Evolutionary conservation across 2,113 vertebrate genomes (phyloP), one percentile per base, ranked within the genome.

Genomic region (Alectura lathami): DNA sequence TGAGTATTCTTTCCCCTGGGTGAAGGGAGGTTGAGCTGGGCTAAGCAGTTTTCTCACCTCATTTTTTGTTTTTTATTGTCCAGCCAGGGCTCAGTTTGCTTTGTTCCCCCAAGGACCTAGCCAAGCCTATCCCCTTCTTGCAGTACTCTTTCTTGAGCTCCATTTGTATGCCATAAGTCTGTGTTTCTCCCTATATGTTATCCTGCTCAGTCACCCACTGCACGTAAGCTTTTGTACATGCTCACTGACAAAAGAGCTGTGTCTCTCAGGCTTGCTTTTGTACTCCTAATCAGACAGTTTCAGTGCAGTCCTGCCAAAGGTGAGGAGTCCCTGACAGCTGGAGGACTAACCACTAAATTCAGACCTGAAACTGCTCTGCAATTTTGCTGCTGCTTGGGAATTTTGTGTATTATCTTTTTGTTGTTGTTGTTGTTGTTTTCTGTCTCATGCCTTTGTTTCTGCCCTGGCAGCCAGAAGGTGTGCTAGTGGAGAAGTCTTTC

Each of bases 401-500:
- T 59, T 63, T 51, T 67, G 32, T 63, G 8, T 81, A 24, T 86
- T 26, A 90, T 70, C 20, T 51, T 93, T 34, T 94, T 88, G n/a
- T n/a, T n/a, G n/a, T n/a, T n/a, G n/a, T n/a, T n/a, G n/a, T n/a
- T n/a, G n/a, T n/a, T n/a, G n/a, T 90, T 24, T 94, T 8, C 8
- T 74, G 4, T 91, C 51, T 27, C 47, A 67, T 1, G 17, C 72
- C 34, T 24, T 9, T 22, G 24, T 34, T 91, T 67, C 34, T 94
- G 62, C 50, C 36, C 11, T 34, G 70, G 32, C 89, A 98, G 97
- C 96, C 97, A 4, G 94, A 96, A 87, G 98, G 97, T 32, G 86
- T 98, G 68, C 92, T 94, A 27, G 92, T 97, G 94, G 97, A 97
- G 91, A 97, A 97, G 76, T 48, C 96, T 40, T 80, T 96, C 75